Conservation (phyloP, 2,113 vertebrate genomes). For the Phaethon lepturus region DNA sequence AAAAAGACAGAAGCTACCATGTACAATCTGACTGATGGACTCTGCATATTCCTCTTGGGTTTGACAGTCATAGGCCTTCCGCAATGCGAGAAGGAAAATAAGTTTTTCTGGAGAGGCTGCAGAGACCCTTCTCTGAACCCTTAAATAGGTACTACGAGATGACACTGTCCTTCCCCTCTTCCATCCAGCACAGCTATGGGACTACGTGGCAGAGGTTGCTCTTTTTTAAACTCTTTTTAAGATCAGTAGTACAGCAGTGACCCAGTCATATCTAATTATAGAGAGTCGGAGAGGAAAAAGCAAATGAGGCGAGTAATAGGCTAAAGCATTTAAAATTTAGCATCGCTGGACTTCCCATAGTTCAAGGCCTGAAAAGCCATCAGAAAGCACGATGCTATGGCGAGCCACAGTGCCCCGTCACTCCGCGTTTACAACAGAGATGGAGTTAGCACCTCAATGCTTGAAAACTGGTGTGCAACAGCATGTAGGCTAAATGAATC, state of each 20-base stretch:
- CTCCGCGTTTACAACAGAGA: background rate
- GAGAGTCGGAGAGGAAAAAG: background rate
- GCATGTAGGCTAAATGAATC: background rate
- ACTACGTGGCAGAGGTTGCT: background rate
- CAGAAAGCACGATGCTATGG: accelerated
- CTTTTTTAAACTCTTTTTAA: background rate
- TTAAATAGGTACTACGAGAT: background rate
- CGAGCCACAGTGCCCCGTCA: background rate
- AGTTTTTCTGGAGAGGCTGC: background rate
- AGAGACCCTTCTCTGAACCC: background rate
- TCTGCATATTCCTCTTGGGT: background rate
- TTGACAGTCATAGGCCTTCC: background rate
- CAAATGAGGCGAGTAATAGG: background rate
- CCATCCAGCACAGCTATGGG: background rate
- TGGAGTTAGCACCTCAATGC: background rate
- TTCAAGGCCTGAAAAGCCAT: background rate
- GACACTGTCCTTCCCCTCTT: background rate
- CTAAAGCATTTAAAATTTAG: background rate
- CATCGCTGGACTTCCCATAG: background rate
- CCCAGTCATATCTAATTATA: background rate
- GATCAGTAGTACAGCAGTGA: background rate
- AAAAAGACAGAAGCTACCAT: background rate
- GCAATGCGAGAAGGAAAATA: background rate
- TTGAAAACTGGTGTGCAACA: background rate
- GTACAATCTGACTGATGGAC: background rate